Percentiles rank a stretch among this genome's conserved stretches.
Conservation (phyloP, 2,113 vertebrate genomes). For the Ictalurus furcatus region DNA sequence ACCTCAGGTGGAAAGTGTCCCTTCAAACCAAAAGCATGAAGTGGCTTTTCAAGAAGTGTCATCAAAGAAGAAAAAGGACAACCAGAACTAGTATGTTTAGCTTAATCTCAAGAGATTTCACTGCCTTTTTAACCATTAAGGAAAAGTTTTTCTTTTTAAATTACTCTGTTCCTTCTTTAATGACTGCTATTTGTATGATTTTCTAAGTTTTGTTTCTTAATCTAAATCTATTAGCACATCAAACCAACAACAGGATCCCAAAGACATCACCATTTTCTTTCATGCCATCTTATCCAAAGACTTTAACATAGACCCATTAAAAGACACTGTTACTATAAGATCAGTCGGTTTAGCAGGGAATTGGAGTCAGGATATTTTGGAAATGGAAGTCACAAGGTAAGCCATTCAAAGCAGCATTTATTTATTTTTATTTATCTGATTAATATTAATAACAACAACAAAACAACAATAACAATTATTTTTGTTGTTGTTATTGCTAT, state of each 20-base stretch:
- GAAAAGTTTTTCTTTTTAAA: background rate
- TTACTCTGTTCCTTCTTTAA: background rate
- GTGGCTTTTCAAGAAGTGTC: background rate
- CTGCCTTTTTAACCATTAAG: background rate
- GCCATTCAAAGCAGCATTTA: background rate
- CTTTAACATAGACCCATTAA: slow-evolving; percentile 34
- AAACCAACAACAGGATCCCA: background rate
- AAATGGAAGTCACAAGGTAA: slow-evolving; percentile 37
- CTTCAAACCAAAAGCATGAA: slow-evolving; percentile 13
- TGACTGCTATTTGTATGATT: background rate
- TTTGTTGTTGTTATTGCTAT: no score
- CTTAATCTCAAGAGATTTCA: background rate
- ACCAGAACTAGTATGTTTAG: slow-evolving; percentile 12
- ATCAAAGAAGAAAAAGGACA: slow-evolving; percentile 10
- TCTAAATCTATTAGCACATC: slow-evolving; percentile 19
- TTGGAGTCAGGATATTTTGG: background rate
- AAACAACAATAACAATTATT: no score
- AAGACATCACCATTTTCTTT: slow-evolving; percentile 32
- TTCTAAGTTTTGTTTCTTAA: background rate
- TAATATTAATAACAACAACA: no score
- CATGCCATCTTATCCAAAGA: slow-evolving; percentile 39
- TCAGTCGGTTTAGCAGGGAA: background rate
- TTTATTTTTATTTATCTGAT: no score
- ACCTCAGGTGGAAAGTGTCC: background rate
- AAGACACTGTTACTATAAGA: slow-evolving; percentile 11